Base-by-base conservation (phyloP, 2,888 invertebrate genomes). In the Sialis lutaria region DNA sequence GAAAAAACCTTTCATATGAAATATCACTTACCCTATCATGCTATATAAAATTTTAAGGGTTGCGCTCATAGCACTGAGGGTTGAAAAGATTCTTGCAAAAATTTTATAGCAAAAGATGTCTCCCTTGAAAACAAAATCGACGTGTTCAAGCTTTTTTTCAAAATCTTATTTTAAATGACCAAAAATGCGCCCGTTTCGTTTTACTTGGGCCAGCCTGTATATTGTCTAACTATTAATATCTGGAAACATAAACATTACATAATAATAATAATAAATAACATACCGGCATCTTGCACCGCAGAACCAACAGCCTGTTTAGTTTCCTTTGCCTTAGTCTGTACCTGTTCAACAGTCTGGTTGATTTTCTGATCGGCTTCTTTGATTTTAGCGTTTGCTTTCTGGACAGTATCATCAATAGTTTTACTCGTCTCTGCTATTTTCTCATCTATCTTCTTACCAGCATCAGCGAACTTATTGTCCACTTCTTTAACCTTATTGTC, bases 391-490 rank as follows among this genome's bases (percentile, higher is more conserved):
- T 51, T 48, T 8, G 45, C 45, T 40, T 44, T 40, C 37, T 40
- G 37, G 31, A 39, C 12, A 30, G 9, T 22, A 9, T 8, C 34
- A 7, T 39, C 45, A 12, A 37, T 39, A 31, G 12, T 31, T 39
- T 45, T 39, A 7, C 32, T 40, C 5, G 34, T 31, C 10, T 45
- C 45, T 2, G 32, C 32, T 7, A 37, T 10, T 39, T 45, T 45
- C 45, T 56, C 58, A 47, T 65, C 67, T 31, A 67, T 53, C 5
- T 58, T 64, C 48, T 63, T 60, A 4, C 63, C 68, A 13, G 63
- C 61, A 48, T 62, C 62, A 47, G 58, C 57, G 31, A 52, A 50
- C 41, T 49, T 53, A 32, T 52, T 45, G 33, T 56, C 53, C 22
- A 55, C 51, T 22, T 22, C 22, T 22, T 22, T 22, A 22, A 22